Evolutionary conservation across 2,797 vertebrate species (phyloP), one percentile per base, ranked within the genome.

Genomic region (Chelidonichthys spinosus): DNA sequence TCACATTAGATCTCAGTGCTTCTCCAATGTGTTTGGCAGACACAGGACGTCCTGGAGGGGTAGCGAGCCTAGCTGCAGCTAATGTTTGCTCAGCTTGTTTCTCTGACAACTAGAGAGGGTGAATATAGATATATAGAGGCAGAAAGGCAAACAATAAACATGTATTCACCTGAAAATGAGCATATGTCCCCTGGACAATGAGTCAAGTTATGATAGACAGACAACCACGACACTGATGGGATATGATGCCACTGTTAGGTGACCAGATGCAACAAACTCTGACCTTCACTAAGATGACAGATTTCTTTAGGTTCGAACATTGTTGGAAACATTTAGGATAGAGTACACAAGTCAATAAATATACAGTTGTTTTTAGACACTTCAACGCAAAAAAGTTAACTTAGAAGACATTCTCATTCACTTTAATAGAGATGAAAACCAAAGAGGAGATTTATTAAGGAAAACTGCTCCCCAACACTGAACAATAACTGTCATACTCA

Each of bases 401-500:
- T 40, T 18, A 32, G 14, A 46, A 11, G 5, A 18, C 7, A 25
- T n/a, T 56, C 4, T 17, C 32, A 18, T 36, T 14, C 52, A 35
- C 10, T 52, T 37, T 37, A 49, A 15, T 7, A n/a, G 56, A 18
- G 5, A 67, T 18, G 43, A 39, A 25, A n/a, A 36, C 6, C 36
- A 54, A 47, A 56, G 10, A 32, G 9, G 72, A 39, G 7, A 64
- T 49, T 58, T 58, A 4, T 53, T 56, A 53, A 69, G 43, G 6
- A 61, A 72, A 67, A 47, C 8, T 10, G 8, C 43, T 54, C 56
- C 63, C 72, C 43, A 5, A 17, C 63, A 65, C 63, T 61, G 66
- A 84, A 76, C 70, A 75, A 73, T 81, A 82, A 69, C 54, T 79
- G 81, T 78, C 78, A 71, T 50, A 74, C 69, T 84, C 81, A 82